Evolutionary conservation across 2,797 vertebrate genomes (phyloP).

Genomic region (Falco biarmicus): DNA sequence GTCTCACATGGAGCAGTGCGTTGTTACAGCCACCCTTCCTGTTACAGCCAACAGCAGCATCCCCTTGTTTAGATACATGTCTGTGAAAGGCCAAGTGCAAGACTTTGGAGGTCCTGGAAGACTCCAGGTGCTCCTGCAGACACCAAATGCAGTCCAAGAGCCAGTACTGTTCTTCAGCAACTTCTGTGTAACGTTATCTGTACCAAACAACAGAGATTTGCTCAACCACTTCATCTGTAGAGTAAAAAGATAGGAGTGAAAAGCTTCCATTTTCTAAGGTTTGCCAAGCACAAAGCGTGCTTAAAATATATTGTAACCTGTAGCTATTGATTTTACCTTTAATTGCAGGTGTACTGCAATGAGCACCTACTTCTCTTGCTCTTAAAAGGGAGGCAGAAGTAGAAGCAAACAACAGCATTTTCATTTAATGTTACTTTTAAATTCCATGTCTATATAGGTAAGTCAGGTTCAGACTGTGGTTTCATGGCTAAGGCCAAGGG

Average conservation of each 20-base stretch:
- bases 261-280: not conserved
- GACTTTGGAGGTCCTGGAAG: not conserved
- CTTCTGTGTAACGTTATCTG: not conserved
- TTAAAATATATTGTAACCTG: not conserved
- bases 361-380: not conserved
- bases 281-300: not conserved
- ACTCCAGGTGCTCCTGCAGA: not conserved
- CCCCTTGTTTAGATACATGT: not conserved
- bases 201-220: not conserved
- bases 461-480: not conserved
- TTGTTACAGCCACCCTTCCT: not conserved
- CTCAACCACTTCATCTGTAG: not conserved
- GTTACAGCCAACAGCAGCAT: not conserved
- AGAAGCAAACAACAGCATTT: not conserved
- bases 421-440: not conserved
- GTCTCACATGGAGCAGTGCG: not conserved
- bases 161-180: not conserved
- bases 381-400: not conserved
- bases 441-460: not conserved
- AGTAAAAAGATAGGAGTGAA: not conserved
- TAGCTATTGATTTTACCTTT: not conserved
- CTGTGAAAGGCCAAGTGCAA: not conserved
- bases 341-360: not conserved
- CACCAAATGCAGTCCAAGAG: not conserved
- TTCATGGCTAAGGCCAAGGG: not conserved